These are phyloP conservation scores for Carterocephalus palaemon DNA, from an alignment of 2,888 invertebrate genomes.

Conservation along the genomic window DNA sequence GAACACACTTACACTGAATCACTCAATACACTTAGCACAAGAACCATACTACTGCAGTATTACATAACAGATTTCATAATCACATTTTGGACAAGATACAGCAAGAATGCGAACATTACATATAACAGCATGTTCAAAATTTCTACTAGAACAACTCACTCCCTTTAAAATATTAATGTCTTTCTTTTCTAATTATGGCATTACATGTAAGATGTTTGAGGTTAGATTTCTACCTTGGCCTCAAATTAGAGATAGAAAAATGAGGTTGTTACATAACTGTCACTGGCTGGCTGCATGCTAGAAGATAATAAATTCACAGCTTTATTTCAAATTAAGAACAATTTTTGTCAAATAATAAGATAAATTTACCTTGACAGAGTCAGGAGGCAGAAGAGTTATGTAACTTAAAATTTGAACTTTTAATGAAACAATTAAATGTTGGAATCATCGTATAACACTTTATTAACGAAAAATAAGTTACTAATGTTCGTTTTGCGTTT, in stretches of 20 bases:
- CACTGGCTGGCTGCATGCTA: conserved; percentile 45
- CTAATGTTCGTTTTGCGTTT: conserved; percentile 65
- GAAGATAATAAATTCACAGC: conserved; percentile 35
- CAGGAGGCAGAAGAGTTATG: conserved; percentile 42
- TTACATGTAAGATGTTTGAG: conserved; percentile 11
- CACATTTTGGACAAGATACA: conserved; percentile 61
- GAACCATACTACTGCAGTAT: conserved; percentile 50
- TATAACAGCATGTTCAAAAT: conserved; percentile 38
- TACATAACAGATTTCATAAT: conserved; percentile 63
- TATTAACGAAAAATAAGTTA: conserved; percentile 78
- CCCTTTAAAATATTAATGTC: conserved; percentile 15
- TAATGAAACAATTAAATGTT: conserved; percentile 69
- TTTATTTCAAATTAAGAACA: conserved; percentile 31
- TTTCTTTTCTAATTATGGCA: conserved; percentile 8
- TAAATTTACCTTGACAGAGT: conserved; percentile 1
- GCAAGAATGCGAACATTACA: conserved; percentile 35
- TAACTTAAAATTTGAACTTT: conserved; percentile 43
- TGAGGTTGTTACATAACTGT: conserved; percentile 63
- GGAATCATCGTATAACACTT: conserved; percentile 74
- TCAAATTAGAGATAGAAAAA: conserved; percentile 42
- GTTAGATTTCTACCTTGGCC: conserved; percentile 49
- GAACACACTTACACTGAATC: conserved; percentile 36
- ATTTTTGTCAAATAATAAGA: too few species aligned
- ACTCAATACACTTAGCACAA: conserved; percentile 49
- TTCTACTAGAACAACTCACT: conserved; percentile 24